Evolutionary conservation across 2,888 invertebrate genomes (phyloP).

Genomic region (Drosophila neutralis): DNA sequence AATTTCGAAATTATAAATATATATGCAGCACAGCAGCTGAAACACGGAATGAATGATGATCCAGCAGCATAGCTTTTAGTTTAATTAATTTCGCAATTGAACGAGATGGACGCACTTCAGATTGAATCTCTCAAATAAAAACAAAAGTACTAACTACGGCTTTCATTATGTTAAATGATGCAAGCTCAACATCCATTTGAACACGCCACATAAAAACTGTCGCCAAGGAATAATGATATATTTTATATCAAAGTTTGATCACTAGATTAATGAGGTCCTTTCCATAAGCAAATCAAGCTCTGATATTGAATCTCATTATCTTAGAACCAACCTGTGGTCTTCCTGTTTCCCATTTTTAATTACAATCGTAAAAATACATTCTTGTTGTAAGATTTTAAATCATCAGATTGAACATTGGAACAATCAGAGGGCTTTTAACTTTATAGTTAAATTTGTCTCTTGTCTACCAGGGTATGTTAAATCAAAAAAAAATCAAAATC

Average conservation of each 20-base stretch:
- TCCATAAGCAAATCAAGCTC: not conserved
- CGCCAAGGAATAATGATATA: not conserved
- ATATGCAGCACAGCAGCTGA: conserved; percentile 33
- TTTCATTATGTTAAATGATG: not conserved
- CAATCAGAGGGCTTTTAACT: not conserved
- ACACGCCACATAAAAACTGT: not conserved
- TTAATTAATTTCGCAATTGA: conserved; percentile 63
- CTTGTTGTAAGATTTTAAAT: not conserved
- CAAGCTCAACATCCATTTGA: not conserved
- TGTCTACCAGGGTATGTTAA: not conserved
- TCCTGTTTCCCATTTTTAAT: not conserved
- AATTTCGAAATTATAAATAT: conserved; percentile 77
- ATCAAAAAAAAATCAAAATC: not conserved
- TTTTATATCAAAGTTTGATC: not conserved
- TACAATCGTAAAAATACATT: not conserved
- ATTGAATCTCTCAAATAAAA: conserved; percentile 1
- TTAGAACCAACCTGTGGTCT: not conserved
- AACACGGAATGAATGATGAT: conserved; percentile 69
- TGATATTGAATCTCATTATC: not conserved
- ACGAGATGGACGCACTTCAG: conserved; percentile 5
- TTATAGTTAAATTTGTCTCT: no score
- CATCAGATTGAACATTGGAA: not conserved
- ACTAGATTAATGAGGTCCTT: not conserved
- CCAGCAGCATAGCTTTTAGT: conserved; percentile 57
- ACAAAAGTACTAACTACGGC: not conserved